Base-by-base conservation (phyloP, 1,140 invertebrate genomes). In the Bombus huntii region DNA sequence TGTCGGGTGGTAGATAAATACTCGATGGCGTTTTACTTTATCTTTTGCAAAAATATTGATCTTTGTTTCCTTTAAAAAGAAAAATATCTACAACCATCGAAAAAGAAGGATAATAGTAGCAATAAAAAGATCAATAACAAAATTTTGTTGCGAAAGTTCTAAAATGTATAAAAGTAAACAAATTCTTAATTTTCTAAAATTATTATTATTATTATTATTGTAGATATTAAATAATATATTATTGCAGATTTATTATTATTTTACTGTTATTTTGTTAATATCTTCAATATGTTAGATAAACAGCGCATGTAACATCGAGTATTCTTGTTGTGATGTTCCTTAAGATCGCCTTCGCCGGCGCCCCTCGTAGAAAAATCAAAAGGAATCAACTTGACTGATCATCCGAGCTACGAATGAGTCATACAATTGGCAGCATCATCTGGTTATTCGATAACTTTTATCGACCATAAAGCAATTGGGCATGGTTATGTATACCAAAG, bases 401-500 rank as follows among this genome's bases (percentile, higher is more conserved):
- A 72, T 72, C 15, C 22, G 80, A 18, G 31, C 34, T 39, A 70
- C 22, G 68, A 42, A 70, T 87, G 86, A 84, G 31, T 87, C 86
- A 87, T 44, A 18, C 74, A 57, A 79, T 84, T 84, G 75, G 39
- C n/a, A 57, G 57, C 37, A 75, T 47, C 47, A 57, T 53, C 34
- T 57, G 70, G 34, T 34, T 72, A 66, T 37, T 12, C 71, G 75
- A 87, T 84, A 68, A 86, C 78, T 88, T 72, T 88, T 86, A 86
- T 81, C 65, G 77, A 59, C 34, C 9, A 37, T 81, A 75, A 13
- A 18, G 22, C 62, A 66, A 66, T 77, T 79, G 72, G 42, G 62
- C 22, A 34, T 57, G 18, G 71, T 62, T 87, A 25, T 22, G 22
- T 25, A 31, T n/a, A 44, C 18, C 39, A 25, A 31, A 59, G 77